A percentile compares a stretch with the other conserved stretches of the same genome.
phyloP scores from a whole-genome alignment of 1,140 invertebrate species.

The Ylistrum balloti region DNA sequence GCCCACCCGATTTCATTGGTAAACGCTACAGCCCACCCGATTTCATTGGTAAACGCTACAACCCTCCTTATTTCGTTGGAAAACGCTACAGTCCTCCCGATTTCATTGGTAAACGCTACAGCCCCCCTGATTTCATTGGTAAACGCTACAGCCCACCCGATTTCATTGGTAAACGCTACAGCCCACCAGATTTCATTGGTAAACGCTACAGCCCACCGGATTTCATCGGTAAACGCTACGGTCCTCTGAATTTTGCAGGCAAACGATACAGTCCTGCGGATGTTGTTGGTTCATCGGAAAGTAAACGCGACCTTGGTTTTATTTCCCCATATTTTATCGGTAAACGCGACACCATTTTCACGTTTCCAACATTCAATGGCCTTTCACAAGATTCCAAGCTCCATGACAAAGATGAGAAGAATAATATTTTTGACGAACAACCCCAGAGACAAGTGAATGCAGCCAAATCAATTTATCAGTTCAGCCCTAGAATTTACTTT shows the following conservation, averaged over 20 bases:
- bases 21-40: not conserved
- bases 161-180: not conserved
- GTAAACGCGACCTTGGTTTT: not conserved
- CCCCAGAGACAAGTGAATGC: not conserved
- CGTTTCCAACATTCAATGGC: not conserved
- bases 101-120: not conserved
- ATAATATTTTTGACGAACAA: not conserved
- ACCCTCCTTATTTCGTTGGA: not conserved
- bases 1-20: not conserved
- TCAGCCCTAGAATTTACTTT: not conserved
- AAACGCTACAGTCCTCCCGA: not conserved
- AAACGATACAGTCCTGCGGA: too few relatives aligned
- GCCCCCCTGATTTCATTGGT: constrained; percentile 19
- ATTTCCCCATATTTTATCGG: constrained; percentile 11
- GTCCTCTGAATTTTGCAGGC: not conserved
- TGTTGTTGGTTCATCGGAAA: not conserved
- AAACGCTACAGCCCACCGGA: not conserved
- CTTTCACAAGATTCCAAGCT: not conserved
- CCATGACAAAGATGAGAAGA: not conserved
- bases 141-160: not conserved
- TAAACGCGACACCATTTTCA: not conserved
- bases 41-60: not conserved
- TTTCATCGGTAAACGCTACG: constrained; percentile 20
- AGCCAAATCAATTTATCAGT: not conserved
- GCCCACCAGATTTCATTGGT: not conserved